Evolutionary conservation across 2,113 vertebrate genomes (phyloP), one percentile per base, ranked within the genome.

Genomic region (Oncorhynchus nerka): DNA sequence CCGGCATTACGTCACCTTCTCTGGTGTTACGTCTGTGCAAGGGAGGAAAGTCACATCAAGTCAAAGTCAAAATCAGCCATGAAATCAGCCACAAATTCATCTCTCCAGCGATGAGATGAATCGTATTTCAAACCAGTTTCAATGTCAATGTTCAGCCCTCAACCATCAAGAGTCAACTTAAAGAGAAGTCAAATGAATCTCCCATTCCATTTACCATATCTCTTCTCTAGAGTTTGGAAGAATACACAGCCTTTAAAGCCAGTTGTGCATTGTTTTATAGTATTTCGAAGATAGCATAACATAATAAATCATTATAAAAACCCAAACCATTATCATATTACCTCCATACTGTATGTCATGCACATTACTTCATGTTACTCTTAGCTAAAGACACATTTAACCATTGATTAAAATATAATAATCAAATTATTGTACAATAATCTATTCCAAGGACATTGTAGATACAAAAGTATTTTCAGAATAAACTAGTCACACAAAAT

Each of bases 71-170:
- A 30, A 49, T 61, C 9, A 69, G 1, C 39, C 75, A 81, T 80
- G 26, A 73, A 34, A 48, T 65, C 22, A 20, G 70, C 22, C 66
- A 65, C 12, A 66, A 66, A 65, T 74, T 55, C 28, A 82, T 82
- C 71, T 49, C 70, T 76, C 72, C 71, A 72, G 3, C 11, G 8
- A 5, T 26, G 51, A 72, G 79, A 81, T 79, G 67, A 74, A 79
- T 79, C 77, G 57, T 7, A 34, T 32, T 67, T 67, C 16, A 68
- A 75, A 22, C 51, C 74, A 68, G 70, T 19, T 3, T 75, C 28
- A 68, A 39, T 75, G 64, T 73, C 55, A 30, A 49, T 12, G n/a
- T 34, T 68, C 39, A 3, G 67, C 16, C 68, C 16, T 20, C 45
- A 70, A 20, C 22, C 68, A 70, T 70, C 20, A 9, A 48, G 45